Base-by-base conservation (phyloP, 1,140 invertebrate species). In the Diorhabda carinulata region DNA sequence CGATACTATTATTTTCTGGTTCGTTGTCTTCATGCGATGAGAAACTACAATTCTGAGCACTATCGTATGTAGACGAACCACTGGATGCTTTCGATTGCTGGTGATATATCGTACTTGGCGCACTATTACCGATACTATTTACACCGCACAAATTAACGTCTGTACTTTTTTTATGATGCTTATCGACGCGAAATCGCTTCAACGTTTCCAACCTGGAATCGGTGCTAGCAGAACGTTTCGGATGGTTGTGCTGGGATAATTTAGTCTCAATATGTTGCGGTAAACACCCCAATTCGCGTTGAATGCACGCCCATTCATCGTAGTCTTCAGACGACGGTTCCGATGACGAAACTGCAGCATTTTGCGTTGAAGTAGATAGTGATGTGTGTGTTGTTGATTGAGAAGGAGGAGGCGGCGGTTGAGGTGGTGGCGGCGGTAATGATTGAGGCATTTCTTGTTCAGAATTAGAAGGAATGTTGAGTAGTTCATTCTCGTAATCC, bases 271-370 rank as follows among this genome's bases (percentile, higher is more conserved):
- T 66, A 5, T 72, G 59, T 3, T 59, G 47, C 41, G 78, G 78
- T 80, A 87, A 43, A 83, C 85, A 80, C 62, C 85, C 84, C 2
- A 91, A 78, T 75, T 90, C 89, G 66, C 88, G 87, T 72, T 90
- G 89, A 43, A 90, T 88, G 61, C 87, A 88, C 3, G 87, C 81
- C 88, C 88, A 90, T 73, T 89, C 88, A 76, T 90, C 88, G 70
- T 88, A 88, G 70, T 85, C 83, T 59, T 84, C 83, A 47, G 62
- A 4, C 42, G 58, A 8, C 3, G 70, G 67, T 5, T 73, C 71
- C 3, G 43, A 64, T 44, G 57, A 2, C 40, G 66, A 67, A 45
- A 40, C 9, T n/a, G 66, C 42, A 25, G 10, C 7, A 10, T 67
- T 52, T n/a, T 52, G 47, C n/a, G 47, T 52, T 8, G 47, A n/a